phyloP scores from a whole-genome alignment of 2,888 invertebrate species.

The Nomada fabriciana region DNA sequence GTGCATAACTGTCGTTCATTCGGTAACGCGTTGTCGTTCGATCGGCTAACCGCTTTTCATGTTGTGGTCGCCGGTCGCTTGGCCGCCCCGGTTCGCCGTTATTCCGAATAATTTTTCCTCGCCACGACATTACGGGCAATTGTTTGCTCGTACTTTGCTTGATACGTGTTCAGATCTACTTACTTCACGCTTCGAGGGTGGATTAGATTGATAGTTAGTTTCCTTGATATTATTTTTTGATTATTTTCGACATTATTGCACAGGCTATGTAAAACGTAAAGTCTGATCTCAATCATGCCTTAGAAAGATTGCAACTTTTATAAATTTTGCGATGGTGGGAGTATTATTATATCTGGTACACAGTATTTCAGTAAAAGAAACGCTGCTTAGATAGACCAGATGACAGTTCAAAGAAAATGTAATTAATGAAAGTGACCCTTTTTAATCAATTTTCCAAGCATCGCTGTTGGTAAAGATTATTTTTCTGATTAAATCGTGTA shows the following conservation, averaged over 20 bases:
- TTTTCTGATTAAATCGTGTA: not conserved
- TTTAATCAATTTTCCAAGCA: not conserved
- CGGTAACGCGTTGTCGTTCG: slow-evolving; percentile 37
- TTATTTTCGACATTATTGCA: not conserved
- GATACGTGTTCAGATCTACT: not conserved
- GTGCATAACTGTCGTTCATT: slow-evolving; percentile 51
- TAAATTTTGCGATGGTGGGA: too few relatives aligned
- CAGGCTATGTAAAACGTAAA: not conserved
- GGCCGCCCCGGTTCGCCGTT: slow-evolving; percentile 1
- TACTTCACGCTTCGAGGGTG: not conserved
- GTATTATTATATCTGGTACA: too few relatives aligned
- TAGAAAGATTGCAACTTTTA: too few relatives aligned
- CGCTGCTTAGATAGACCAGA: too few relatives aligned
- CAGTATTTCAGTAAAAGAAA: too few relatives aligned
- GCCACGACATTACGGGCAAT: not conserved
- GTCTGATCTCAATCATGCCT: not conserved
- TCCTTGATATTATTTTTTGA: too few relatives aligned
- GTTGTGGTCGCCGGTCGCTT: slow-evolving; percentile 8
- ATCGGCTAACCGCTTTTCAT: slow-evolving; percentile 40
- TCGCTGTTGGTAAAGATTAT: too few relatives aligned
- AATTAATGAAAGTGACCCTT: not conserved
- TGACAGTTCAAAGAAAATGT: not conserved
- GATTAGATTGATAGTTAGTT: not conserved
- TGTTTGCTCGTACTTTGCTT: not conserved
- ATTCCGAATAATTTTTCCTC: slow-evolving; percentile 28